These are phyloP conservation scores for Synergus itoensis DNA, from an alignment of 2,888 invertebrate genomes.

Conservation along the genomic window DNA sequence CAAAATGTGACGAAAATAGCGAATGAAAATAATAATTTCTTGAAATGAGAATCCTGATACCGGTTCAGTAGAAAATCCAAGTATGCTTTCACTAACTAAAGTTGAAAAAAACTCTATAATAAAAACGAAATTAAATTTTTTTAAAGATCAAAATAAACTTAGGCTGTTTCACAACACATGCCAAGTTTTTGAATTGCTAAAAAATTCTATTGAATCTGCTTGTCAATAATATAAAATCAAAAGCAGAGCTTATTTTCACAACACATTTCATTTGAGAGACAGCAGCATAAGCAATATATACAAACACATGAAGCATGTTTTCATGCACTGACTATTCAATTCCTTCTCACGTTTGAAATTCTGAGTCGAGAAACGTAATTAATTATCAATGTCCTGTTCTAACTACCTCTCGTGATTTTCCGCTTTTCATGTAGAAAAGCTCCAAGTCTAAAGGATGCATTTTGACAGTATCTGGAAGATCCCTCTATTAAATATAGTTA, in stretches of 20 bases:
- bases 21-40: slow-evolving; percentile 7
- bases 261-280: not conserved
- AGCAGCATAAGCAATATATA: not conserved
- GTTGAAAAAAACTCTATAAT: not conserved
- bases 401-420: not conserved
- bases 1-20: slow-evolving; percentile 14
- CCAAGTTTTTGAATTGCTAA: not conserved
- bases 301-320: not conserved
- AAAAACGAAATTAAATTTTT: no score
- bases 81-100: no score
- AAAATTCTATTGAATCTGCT: not conserved
- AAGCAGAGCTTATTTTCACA: not conserved
- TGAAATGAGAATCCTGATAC: not conserved
- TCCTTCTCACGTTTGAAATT: not conserved
- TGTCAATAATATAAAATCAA: slow-evolving; percentile 10
- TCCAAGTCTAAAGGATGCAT: not conserved
- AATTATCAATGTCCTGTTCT: not conserved
- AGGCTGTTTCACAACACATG: not conserved
- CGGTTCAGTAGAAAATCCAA: no score
- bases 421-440: not conserved
- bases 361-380: not conserved
- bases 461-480: not conserved
- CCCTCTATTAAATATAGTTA: not conserved
- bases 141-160: not conserved
- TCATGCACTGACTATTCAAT: not conserved